These are phyloP conservation scores for Drosophila borborema DNA, from an alignment of 2,888 invertebrate genomes.

Conservation along the genomic window DNA sequence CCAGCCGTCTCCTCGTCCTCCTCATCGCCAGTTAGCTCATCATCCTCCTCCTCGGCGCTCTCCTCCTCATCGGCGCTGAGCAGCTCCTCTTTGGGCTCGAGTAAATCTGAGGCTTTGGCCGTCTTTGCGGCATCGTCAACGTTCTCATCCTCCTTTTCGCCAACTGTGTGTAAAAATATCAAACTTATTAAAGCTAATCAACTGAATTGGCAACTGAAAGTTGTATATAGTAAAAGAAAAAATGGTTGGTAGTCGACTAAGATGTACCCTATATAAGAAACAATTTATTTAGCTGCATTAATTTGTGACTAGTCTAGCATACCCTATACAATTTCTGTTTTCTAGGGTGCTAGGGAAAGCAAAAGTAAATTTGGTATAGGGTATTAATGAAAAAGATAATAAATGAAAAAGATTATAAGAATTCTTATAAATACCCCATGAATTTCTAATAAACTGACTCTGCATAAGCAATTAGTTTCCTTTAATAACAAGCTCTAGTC, in stretches of 20 bases:
- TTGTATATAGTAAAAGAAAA: background rate
- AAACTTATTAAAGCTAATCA: slow-evolving; percentile 48
- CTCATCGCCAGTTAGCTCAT: slow-evolving; percentile 50
- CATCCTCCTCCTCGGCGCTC: slow-evolving; percentile 36
- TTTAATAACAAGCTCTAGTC: background rate
- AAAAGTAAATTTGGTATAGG: too few species aligned
- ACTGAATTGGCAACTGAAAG: slow-evolving; percentile 33
- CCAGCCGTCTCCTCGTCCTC: slow-evolving; percentile 23
- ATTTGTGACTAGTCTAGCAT: background rate
- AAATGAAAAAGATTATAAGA: too few species aligned
- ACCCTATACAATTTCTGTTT: background rate
- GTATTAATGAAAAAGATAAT: too few species aligned
- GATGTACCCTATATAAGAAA: slow-evolving; percentile 8
- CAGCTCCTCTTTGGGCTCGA: slow-evolving; percentile 82
- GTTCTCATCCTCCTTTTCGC: slow-evolving; percentile 73
- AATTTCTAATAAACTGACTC: too few species aligned
- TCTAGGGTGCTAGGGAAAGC: background rate
- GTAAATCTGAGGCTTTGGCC: slow-evolving; percentile 53
- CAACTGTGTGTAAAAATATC: slow-evolving; percentile 52
- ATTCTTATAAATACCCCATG: too few species aligned
- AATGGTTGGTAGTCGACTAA: background rate
- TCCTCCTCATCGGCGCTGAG: slow-evolving; percentile 71
- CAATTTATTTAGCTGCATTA: background rate
- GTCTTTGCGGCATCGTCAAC: slow-evolving; percentile 28
- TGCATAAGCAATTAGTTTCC: too few species aligned